Evolutionary conservation across 1,140 invertebrate species (phyloP).

Genomic region (Calliphora vicina): DNA sequence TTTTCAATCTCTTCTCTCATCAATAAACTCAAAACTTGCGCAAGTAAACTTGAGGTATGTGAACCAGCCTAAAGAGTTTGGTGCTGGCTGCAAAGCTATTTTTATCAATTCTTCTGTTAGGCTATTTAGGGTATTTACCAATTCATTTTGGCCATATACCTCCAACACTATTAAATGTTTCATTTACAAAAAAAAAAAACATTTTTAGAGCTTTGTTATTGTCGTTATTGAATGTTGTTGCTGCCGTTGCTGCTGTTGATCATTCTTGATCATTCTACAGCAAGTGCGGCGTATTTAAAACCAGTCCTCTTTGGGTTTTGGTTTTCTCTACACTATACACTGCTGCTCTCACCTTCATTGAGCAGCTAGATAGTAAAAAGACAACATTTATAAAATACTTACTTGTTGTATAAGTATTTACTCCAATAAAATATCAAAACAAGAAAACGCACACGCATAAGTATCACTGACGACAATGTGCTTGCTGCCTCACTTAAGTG

Average conservation of each 20-base stretch:
- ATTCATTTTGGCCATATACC: not conserved
- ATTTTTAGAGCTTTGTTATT: conserved; percentile 16
- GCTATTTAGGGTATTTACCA: not conserved
- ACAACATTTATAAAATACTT: not conserved
- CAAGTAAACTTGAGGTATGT: no score
- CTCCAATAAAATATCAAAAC: no score
- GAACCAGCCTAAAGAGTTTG: no score
- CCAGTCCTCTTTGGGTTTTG: conserved; percentile 30
- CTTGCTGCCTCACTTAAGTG: not conserved
- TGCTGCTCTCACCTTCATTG: conserved; percentile 28
- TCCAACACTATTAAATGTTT: not conserved
- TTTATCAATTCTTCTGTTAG: no score
- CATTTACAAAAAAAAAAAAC: not conserved
- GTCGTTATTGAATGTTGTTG: not conserved
- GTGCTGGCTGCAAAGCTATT: no score
- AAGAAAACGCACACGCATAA: not conserved
- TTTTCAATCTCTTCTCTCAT: no score
- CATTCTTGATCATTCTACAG: conserved; percentile 15
- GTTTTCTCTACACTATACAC: no score
- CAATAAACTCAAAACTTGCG: no score
- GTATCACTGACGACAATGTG: not conserved
- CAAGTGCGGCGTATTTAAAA: conserved; percentile 39
- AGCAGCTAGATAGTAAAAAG: not conserved
- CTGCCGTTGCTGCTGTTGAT: not conserved
- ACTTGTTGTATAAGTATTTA: not conserved